A percentile compares a stretch with the other conserved stretches of the same genome.
Conservation (phyloP, 2,888 invertebrate genomes). For the Tetranychus truncatus region DNA sequence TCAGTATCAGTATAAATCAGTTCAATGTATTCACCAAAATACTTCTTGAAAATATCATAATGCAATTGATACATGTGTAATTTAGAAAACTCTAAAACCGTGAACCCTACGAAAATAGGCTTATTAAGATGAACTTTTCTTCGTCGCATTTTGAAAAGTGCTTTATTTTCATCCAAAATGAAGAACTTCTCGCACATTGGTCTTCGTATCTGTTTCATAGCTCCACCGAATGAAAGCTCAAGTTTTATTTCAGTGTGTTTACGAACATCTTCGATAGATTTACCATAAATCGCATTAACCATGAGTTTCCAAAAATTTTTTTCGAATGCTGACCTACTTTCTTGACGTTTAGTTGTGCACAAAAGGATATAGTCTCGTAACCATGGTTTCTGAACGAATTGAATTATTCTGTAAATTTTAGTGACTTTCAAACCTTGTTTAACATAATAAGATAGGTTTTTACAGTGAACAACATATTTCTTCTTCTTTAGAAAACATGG, state of each 20-base stretch:
- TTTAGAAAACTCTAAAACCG: constrained; percentile 29
- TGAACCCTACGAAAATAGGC: constrained; percentile 28
- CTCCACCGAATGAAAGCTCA: constrained; percentile 12
- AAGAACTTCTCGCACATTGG: constrained; percentile 18
- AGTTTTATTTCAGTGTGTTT: constrained; percentile 29
- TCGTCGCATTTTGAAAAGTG: constrained; percentile 14
- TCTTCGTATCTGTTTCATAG: constrained; percentile 15
- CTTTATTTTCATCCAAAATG: constrained; percentile 10
- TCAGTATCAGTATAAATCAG: constrained; percentile 31
- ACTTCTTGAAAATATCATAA: constrained; percentile 25
- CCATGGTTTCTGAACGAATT: constrained; percentile 20
- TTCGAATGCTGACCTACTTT: constrained; percentile 30
- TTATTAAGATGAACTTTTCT: constrained; percentile 23
- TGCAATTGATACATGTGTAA: constrained; percentile 28
- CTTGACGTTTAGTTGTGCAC: constrained; percentile 24
- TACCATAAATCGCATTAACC: constrained; percentile 31
- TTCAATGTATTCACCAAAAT: constrained; percentile 25
- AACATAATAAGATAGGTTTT: neutral
- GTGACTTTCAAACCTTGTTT: neutral
- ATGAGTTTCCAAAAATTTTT: constrained; percentile 33
- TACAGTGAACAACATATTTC: constrained; percentile 4
- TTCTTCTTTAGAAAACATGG: no score
- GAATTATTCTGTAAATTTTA: neutral
- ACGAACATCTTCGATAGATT: constrained; percentile 31
- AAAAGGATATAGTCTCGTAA: constrained; percentile 25